Percentiles rank a stretch among this genome's conserved stretches.
These are phyloP conservation scores for Cyphomyrus plagiostoma DNA, from an alignment of 2,113 vertebrate genomes.

Conservation along the genomic window DNA sequence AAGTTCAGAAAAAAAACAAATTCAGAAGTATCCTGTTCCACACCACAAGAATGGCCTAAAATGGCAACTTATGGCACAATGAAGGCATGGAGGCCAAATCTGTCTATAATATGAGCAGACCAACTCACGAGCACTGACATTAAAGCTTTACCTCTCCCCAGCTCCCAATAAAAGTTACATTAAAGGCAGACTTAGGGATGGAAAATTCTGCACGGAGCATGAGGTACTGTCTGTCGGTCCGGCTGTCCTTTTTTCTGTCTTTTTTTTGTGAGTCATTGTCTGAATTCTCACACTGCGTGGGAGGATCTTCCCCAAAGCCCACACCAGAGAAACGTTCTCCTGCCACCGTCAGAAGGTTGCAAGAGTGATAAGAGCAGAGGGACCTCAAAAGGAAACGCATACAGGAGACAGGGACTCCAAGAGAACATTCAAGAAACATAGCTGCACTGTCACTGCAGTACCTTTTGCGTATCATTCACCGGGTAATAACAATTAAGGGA, in stretches of 20 bases:
- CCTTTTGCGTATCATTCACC: background rate
- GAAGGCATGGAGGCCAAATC: background rate
- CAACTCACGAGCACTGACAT: background rate
- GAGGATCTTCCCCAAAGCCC: background rate
- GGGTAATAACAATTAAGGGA: background rate
- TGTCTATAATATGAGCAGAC: background rate
- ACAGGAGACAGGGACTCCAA: background rate
- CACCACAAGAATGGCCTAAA: background rate
- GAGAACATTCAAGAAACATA: background rate
- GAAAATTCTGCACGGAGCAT: conserved; percentile 12
- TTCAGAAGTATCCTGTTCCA: background rate
- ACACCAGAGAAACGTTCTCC: background rate
- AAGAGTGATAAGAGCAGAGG: background rate
- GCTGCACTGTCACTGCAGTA: too few species aligned
- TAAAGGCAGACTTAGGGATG: background rate
- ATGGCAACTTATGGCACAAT: background rate
- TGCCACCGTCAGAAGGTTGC: background rate
- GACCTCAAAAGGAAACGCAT: background rate
- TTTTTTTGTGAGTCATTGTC: conserved; percentile 21
- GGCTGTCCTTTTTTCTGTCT: background rate
- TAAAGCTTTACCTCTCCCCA: background rate
- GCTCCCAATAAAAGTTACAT: conserved; percentile 5
- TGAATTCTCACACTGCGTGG: conserved; percentile 13
- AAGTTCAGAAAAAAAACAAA: background rate
- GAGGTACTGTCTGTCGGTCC: conserved; percentile 21